Evolutionary conservation across 2,888 invertebrate genomes (phyloP).

Genomic region (Nipponacmea schrenckii): DNA sequence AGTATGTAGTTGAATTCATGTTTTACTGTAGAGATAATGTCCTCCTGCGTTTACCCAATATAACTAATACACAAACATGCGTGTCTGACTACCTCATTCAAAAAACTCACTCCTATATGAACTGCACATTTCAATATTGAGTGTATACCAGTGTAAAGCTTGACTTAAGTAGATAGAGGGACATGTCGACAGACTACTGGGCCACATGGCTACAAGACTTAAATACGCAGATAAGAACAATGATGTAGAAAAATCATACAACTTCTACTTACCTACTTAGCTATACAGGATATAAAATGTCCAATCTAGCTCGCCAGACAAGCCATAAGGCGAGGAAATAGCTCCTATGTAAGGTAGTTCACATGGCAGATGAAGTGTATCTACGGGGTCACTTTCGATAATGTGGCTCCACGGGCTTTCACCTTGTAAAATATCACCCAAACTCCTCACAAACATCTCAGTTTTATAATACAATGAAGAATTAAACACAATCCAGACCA

Average conservation of each 20-base stretch:
- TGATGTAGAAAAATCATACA: no score
- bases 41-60: no score
- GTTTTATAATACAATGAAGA: no score
- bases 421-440: background rate
- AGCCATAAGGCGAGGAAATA: no score
- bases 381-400: conserved; percentile 5
- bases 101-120: conserved; percentile 5
- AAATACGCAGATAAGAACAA: no score
- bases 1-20: no score
- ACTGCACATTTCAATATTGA: conserved; percentile 1
- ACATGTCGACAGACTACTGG: background rate
- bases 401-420: background rate
- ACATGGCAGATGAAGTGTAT: background rate
- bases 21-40: no score
- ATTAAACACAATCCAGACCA: no score
- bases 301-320: no score
- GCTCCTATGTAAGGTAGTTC: background rate
- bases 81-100: conserved; percentile 5
- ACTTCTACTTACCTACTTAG: no score
- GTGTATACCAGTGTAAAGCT: background rate
- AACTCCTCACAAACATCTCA: background rate
- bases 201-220: background rate
- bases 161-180: background rate
- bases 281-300: no score
- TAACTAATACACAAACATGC: background rate